Percentiles rank a stretch among this genome's conserved stretches.
Evolutionary conservation across 2,113 vertebrate species (phyloP).

Genomic region (Vulpes ferrilata): DNA sequence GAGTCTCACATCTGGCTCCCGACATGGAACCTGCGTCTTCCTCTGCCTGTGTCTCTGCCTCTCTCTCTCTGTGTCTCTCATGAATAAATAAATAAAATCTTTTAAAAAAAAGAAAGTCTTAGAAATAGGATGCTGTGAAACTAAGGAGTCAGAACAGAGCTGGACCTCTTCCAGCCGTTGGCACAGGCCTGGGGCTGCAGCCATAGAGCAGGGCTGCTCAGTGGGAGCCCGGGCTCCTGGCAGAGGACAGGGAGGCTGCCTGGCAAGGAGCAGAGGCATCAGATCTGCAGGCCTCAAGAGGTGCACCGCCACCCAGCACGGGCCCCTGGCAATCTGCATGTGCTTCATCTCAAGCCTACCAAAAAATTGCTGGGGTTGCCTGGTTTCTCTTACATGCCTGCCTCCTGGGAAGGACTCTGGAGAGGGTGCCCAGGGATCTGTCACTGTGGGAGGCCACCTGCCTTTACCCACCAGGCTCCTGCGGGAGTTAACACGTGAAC

Average conservation of each 20-base stretch:
- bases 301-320: background rate
- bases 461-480: background rate
- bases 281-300: background rate
- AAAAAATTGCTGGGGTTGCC: background rate
- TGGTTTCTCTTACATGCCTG: background rate
- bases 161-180: background rate
- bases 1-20: too few species aligned
- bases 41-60: too few species aligned
- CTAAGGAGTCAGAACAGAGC: background rate
- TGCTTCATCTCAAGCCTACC: background rate
- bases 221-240: background rate
- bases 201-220: background rate
- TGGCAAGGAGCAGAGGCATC: background rate
- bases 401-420: background rate
- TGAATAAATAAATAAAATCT: too few species aligned
- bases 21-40: too few species aligned
- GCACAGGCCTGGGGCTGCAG: background rate
- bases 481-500: background rate
- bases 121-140: background rate
- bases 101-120: background rate
- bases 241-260: background rate
- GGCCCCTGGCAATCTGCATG: fast-evolving
- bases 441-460: background rate
- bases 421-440: background rate
- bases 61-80: too few species aligned